Conservation (phyloP, 2,113 vertebrate species). For the Sakesphorus luctuosus region DNA sequence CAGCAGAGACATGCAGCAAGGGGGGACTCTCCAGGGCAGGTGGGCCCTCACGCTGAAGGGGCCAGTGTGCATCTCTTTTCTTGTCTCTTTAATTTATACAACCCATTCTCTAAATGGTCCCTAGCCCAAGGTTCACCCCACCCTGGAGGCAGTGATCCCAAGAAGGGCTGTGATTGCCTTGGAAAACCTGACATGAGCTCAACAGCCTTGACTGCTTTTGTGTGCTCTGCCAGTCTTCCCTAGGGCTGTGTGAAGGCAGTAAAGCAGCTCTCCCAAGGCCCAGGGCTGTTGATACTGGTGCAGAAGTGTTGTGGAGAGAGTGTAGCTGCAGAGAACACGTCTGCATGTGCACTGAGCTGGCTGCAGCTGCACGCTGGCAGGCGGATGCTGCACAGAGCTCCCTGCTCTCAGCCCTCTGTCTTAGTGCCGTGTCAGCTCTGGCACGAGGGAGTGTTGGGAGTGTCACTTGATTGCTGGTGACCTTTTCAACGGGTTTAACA, state of each 20-base stretch:
- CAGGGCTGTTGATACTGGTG: neutral
- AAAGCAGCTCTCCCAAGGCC: neutral
- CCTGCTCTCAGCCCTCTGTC: neutral
- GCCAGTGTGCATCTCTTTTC: neutral
- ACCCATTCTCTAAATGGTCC: accelerated
- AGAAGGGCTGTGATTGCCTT: neutral
- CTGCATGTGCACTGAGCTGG: accelerated
- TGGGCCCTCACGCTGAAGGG: neutral
- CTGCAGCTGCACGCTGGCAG: neutral
- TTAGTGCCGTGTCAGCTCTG: neutral
- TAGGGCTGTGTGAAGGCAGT: neutral
- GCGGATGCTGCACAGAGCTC: neutral
- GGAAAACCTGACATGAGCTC: neutral
- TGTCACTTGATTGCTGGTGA: neutral
- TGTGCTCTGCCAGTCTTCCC: neutral
- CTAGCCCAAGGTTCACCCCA: neutral
- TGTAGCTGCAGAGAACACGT: neutral
- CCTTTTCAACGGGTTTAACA: constrained; percentile 55
- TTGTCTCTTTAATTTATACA: neutral
- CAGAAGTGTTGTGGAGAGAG: neutral
- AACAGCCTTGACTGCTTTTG: neutral
- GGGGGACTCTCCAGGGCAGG: neutral
- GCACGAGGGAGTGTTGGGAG: constrained; percentile 36
- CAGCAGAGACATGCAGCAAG: neutral
- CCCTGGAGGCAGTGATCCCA: neutral